Evolutionary conservation across 1,140 invertebrate genomes (phyloP).

Genomic region (Monochamus saltuarius): DNA sequence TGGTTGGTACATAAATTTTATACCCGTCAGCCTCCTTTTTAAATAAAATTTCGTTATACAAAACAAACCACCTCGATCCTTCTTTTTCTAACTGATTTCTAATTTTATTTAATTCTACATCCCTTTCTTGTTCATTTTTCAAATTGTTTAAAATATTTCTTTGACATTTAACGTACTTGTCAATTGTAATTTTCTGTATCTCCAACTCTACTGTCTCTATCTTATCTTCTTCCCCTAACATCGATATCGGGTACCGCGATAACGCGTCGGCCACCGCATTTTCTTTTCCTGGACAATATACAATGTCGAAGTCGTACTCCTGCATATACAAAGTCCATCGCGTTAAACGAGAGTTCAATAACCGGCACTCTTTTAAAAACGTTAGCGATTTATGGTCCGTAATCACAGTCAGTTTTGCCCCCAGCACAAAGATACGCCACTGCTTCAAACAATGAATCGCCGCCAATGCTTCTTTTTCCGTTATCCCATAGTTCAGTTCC

Average conservation of each 20-base stretch:
- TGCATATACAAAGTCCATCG: slow-evolving; percentile 52
- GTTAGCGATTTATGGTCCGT: slow-evolving; percentile 54
- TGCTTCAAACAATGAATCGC: slow-evolving; percentile 16
- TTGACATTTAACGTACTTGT: not conserved
- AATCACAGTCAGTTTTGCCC: slow-evolving; percentile 32
- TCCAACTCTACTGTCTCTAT: not conserved
- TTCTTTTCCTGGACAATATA: slow-evolving; percentile 36
- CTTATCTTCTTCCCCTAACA: not conserved
- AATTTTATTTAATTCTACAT: no score
- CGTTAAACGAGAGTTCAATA: slow-evolving; percentile 47
- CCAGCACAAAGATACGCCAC: slow-evolving; percentile 7
- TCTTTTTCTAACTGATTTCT: not conserved
- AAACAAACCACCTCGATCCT: not conserved
- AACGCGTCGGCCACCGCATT: slow-evolving; percentile 36
- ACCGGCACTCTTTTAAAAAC: slow-evolving; percentile 49
- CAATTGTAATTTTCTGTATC: not conserved
- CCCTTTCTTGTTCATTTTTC: no score
- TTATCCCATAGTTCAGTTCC: slow-evolving; percentile 8
- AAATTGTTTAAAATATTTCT: no score
- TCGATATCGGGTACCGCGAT: slow-evolving; percentile 24
- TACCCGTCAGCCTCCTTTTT: not conserved
- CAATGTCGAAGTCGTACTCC: slow-evolving; percentile 49
- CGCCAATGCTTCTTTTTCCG: slow-evolving; percentile 36
- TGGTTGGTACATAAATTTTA: slow-evolving; percentile 6
- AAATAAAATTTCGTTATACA: slow-evolving; percentile 5